Base-by-base conservation (phyloP, 2,888 invertebrate species). In the Pachydiplax longipennis region DNA sequence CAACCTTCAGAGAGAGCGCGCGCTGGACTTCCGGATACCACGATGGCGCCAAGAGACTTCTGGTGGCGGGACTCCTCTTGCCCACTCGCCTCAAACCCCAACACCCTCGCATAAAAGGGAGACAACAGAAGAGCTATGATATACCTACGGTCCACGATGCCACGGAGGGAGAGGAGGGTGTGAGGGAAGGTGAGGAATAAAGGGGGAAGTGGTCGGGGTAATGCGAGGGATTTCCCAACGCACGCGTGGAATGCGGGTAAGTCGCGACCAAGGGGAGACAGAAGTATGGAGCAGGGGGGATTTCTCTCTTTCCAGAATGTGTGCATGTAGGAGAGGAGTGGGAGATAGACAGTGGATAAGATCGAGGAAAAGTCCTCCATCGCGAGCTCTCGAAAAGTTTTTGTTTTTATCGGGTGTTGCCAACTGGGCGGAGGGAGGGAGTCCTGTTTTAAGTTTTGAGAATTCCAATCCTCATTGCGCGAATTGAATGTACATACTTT, bases 1-100 rank as follows among this genome's bases (percentile, higher is more conserved):
- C 61, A 61, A 61, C 65, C 65, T 83, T 83, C 83, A 35, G 82
- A 83, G 83, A 25, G 58, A n/a, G 31, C 31, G 58, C 48, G 83
- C 61, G 87, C 61, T 87, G 87, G 87, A 87, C 87, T 87, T 87
- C 87, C 87, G 87, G 87, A 87, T 87, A 37, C 87, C 87, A n/a
- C 37, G 22, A 37, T 87, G 87, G 87, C 87, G 87, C 87, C 87
- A 87, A 61, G 65, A 37, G 53, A 61, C 37, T 87, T 87, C 61
- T 61, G 61, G 35, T 35, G 61, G 61, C 37, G 61, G 87, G 35
- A 25, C 58, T 15, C 25, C 61, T 58, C 18, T 25, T 13, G 18
- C 53, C 4, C 12, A 25, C 12, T 44, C 31, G 81, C 40, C 25
- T 31, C 31, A 48, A 22, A 35, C 35, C 25, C 15, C 8, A 13